Percentiles rank a stretch among this genome's conserved stretches.
Evolutionary conservation across 2,113 vertebrate genomes (phyloP).

Genomic region (Onychostoma macrolepis): DNA sequence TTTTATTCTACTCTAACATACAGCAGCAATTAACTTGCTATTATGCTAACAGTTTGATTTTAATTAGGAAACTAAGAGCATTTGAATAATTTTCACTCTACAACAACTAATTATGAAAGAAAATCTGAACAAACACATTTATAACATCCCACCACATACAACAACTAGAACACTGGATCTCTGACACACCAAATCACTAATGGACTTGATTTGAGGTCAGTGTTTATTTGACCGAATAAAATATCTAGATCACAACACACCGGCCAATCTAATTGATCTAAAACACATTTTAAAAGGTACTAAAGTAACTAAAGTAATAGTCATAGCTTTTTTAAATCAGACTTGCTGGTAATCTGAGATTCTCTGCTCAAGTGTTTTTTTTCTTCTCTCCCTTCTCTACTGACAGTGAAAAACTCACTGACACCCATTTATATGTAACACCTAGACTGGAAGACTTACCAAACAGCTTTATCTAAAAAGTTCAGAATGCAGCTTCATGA

Average conservation of each 20-base stretch:
- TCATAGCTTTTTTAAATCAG: background rate
- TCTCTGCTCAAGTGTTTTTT: background rate
- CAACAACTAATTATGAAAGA: background rate
- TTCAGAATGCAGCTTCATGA: background rate
- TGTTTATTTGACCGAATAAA: background rate
- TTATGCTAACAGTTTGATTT: background rate
- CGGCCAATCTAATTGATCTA: background rate
- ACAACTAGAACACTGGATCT: background rate
- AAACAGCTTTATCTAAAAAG: background rate
- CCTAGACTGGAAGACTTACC: background rate
- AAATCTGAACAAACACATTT: background rate
- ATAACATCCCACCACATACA: background rate
- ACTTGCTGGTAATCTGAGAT: background rate
- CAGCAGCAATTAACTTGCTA: background rate
- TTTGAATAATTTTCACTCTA: background rate
- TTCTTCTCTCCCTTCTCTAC: background rate
- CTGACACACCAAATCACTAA: background rate
- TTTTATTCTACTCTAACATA: background rate
- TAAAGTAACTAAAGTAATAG: background rate
- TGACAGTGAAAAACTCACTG: background rate
- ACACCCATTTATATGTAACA: slow-evolving; percentile 5
- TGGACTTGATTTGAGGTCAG: background rate
- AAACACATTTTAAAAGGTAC: background rate
- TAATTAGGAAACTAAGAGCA: background rate
- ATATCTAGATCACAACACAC: background rate